Base-by-base conservation (phyloP, 2,113 vertebrate genomes). In the Monopterus albus region DNA sequence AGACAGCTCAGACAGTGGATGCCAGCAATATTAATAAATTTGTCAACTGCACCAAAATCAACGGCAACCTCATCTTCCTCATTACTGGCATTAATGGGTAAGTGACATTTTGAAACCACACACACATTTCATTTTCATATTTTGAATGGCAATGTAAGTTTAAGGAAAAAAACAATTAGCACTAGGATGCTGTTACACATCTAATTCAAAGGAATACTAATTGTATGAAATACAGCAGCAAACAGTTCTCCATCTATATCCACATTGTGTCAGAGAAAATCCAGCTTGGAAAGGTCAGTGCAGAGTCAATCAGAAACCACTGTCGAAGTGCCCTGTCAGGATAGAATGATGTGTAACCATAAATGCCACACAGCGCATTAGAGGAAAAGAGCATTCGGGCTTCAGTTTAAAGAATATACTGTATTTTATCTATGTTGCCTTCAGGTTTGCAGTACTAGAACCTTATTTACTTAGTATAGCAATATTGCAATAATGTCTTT, bases 11-110 rank as follows among this genome's bases (percentile, higher is more conserved):
- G 85, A 99, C 97, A 0, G 97, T 99, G 81, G 98, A 99, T 77
- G 96, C 97, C 79, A 98, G 95, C 90, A 99, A 99, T 83, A 98
- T 99, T 3, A 95, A 98, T 77, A 97, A 94, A 78, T 99, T 98
- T 76, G 90, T 97, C 77, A 99, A 99, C 93, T 99, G 98, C 78
- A 99, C 98, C 72, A 99, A 99, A 91, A 99, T 99, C 94, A 99
- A 99, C 39, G 98, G 98, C 71, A 99, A 99, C 88, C 94, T 99
- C 61, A 96, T 98, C 88, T 98, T 99, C 87, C 96, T 99, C 53
- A 95, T 99, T 64, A 99, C 97, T 3, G 98, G 98, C 17, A 99
- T 99, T 79, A 96, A 98, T 71, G 98, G 98, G 98, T 98, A 56
- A 93, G 96, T 81, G 31, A 17, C 43, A 9, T 43, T 21, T 21